These are phyloP conservation scores for Sparidentex hasta DNA, from an alignment of 2,797 vertebrate species.

Conservation along the genomic window DNA sequence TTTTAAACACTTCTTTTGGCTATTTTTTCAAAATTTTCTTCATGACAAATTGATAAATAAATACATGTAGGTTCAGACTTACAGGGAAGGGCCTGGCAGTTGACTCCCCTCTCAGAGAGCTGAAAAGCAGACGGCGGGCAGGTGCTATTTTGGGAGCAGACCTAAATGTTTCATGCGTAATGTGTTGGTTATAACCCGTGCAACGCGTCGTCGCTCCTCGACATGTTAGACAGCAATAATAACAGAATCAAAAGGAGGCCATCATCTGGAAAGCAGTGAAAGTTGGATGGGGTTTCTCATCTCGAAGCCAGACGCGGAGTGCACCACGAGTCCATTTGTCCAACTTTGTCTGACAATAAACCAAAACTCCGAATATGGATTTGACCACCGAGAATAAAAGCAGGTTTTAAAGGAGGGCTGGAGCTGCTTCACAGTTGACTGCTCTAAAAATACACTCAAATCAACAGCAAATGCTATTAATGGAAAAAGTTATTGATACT, in stretches of 20 bases:
- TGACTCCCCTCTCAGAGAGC: background rate
- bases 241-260: constrained; percentile 59
- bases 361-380: constrained; percentile 22
- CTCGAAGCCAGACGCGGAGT: constrained; percentile 45
- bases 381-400: constrained; percentile 25
- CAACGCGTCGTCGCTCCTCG: constrained; percentile 41
- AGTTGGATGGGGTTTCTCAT: constrained; percentile 67
- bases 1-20: background rate
- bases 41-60: background rate
- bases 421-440: constrained; percentile 11
- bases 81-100: background rate
- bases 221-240: constrained; percentile 68
- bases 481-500: no score
- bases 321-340: constrained; percentile 37
- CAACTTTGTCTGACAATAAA: constrained; percentile 30
- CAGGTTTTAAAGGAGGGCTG: background rate
- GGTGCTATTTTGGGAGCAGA: constrained; percentile 64
- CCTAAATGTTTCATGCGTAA: constrained; percentile 59
- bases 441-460: background rate
- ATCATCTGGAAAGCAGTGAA: constrained; percentile 77
- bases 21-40: background rate
- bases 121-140: constrained; percentile 25
- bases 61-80: background rate
- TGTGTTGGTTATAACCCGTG: constrained; percentile 62
- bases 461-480: background rate